phyloP scores from a whole-genome alignment of 37 sponge, comb jelly and placozoan species.

The Chondrilla cf. caribensis region DNA sequence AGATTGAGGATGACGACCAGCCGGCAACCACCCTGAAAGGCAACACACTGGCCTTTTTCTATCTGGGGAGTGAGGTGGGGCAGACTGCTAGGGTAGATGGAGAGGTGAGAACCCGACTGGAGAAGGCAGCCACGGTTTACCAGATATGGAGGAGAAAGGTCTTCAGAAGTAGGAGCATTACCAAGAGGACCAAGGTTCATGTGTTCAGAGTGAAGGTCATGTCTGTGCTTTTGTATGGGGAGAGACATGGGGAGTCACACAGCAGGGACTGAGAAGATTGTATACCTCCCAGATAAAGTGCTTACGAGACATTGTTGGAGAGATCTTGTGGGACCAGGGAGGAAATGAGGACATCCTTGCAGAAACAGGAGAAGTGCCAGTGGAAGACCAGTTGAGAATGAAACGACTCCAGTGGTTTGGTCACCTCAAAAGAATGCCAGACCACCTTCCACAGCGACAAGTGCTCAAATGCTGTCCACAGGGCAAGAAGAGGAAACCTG shows the following conservation, averaged over 20 bases:
- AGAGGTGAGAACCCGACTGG: not conserved
- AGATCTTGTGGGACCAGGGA: not conserved
- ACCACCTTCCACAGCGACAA: not conserved
- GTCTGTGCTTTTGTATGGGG: not conserved
- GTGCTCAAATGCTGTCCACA: not conserved
- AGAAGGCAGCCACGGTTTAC: not conserved
- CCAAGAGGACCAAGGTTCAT: slow-evolving; percentile 11
- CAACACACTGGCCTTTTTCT: too few species aligned
- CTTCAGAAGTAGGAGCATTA: not conserved
- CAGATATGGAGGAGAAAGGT: slow-evolving; percentile 2
- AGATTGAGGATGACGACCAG: too few species aligned
- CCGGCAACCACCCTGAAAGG: too few species aligned
- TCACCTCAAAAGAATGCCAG: not conserved
- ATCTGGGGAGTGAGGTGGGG: too few species aligned
- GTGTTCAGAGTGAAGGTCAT: not conserved
- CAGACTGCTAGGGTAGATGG: slow-evolving; percentile 5
- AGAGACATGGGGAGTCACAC: slow-evolving; percentile 14
- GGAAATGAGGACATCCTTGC: slow-evolving; percentile 3
- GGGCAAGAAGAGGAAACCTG: slow-evolving; percentile 13
- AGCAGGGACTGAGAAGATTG: not conserved
- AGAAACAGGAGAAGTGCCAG: not conserved
- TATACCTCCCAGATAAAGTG: not conserved
- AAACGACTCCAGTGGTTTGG: slow-evolving; percentile 18
- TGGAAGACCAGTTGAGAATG: not conserved
- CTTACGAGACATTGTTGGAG: slow-evolving; percentile 5